Base-by-base conservation (phyloP, 2,888 invertebrate genomes). In the Pycnomerus fuliginosus region DNA sequence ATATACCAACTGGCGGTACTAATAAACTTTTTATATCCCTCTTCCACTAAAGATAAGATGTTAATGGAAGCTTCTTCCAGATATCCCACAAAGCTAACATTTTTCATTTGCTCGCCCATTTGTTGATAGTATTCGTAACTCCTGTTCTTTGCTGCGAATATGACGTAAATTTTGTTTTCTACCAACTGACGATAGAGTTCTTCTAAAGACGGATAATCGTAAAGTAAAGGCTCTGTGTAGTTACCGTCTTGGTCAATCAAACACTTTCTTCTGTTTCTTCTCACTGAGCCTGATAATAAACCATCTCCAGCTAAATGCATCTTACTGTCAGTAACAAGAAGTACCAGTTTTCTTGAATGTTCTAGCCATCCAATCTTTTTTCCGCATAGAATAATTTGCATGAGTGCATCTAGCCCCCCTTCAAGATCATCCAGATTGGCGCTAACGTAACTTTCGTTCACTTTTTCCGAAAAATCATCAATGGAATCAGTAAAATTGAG, bases 11-110 rank as follows among this genome's bases (percentile, higher is more conserved):
- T 82, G 51, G 79, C 84, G 72, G 71, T 76, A 14, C 83, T 82
- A 73, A 85, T 80, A 62, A 92, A 92, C 48, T 90, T 87, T 52
- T 81, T 80, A 63, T 91, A 92, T 54, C 91, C 90, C 50, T 82
- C 81, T 58, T 83, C 81, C 29, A 96, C 85, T 34, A 95, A 76
- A 48, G 89, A 82, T 36, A 95, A 77, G 42, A 96, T 87, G 68
- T 95, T 95, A 0, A 85, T 84, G 17, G 93, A 92, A 73, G 94
- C 87, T 23, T 81, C 80, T 52, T 85, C 84, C 16, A 95, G 5
- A 3, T 8, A 25, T 25, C 10, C 25, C 7, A 25, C 70, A 46
- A 82, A 82, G 2, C 90, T 92, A 1, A 90, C 85, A 56, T 84
- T 48, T 20, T 20, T 87, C 80, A 56, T 82, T 81, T 42, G 74